phyloP scores from a whole-genome alignment of 2,113 vertebrate genomes.

The Amia ocellicauda region DNA sequence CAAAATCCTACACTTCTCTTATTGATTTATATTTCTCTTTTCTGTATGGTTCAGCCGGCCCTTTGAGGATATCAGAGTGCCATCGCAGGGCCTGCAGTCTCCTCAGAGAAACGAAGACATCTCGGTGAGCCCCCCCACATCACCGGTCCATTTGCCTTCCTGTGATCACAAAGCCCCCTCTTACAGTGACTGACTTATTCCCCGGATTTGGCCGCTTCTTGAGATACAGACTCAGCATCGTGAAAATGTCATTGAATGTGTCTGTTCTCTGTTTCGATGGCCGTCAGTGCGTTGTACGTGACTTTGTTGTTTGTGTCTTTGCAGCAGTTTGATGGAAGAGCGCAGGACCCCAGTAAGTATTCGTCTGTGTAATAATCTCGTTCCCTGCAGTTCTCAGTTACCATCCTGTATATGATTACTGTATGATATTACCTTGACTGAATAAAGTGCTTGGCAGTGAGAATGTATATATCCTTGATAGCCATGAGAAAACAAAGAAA shows the following conservation, averaged over 20 bases:
- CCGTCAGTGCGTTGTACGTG: background rate
- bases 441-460: background rate
- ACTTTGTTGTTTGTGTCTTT: background rate
- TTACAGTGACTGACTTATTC: too few relatives aligned
- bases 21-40: too few relatives aligned
- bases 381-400: background rate
- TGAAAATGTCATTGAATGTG: too few relatives aligned
- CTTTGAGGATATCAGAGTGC: background rate
- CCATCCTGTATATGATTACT: background rate
- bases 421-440: too few relatives aligned
- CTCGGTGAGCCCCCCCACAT: rapidly evolving
- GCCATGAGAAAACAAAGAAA: too few relatives aligned
- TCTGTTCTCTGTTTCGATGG: background rate
- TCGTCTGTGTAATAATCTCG: background rate
- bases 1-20: too few relatives aligned
- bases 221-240: too few relatives aligned
- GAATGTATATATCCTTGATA: too few relatives aligned
- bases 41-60: background rate
- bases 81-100: background rate
- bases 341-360: constrained; percentile 43
- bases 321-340: constrained; percentile 38
- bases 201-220: too few relatives aligned
- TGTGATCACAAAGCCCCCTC: too few relatives aligned
- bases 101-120: constrained; percentile 13
- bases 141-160: constrained; percentile 24